Evolutionary conservation across 2,797 vertebrate genomes (phyloP), one percentile per base, ranked within the genome.

Genomic region (Platyrinchus mystaceus): DNA sequence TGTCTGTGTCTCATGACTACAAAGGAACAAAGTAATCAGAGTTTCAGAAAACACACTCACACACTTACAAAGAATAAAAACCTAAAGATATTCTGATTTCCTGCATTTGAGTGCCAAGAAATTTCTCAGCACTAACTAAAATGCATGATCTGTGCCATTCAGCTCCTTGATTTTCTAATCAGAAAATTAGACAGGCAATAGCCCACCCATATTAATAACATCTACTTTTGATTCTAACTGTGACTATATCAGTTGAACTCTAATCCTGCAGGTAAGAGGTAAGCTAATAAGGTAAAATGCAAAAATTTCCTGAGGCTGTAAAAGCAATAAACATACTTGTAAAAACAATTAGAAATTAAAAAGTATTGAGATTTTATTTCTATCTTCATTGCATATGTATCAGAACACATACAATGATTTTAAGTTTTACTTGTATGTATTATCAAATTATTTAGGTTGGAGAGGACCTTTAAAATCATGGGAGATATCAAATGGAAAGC

Each of bases 1-100:
- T 2, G 99, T 99, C 97, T 99, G 99, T 23, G 99, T 99, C 96
- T 99, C 98, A 96, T 99, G 99, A 97, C 99, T 99, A 93, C 32
- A 97, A 96, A 97, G 49, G 20, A 97, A 91, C 16, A 30, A 95
- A 76, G 36, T 37, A 92, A 63, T 37, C 10, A 85, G 80, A 74
- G 30, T 55, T 95, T 90, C 17, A 95, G 62, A 47, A 43, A 90
- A 84, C 34, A 73, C 9, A 60, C 16, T 60, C 58, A 46, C 1
- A 34, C 4, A 60, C 8, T 76, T 50, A 5, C 24, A 50, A 75
- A 89, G 22, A 56, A 52, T 8, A 60, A 76, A 73, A 71, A 11
- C 3, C 28, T 27, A 46, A 44, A 74, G 21, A 55, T 43, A 77
- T 11, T 74, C 10, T n/a, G 11, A 67, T 87, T 80, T 74, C 60